These are phyloP conservation scores for Enteromius argenteus DNA, from an alignment of 2,797 vertebrate species.

Conservation along the genomic window DNA sequence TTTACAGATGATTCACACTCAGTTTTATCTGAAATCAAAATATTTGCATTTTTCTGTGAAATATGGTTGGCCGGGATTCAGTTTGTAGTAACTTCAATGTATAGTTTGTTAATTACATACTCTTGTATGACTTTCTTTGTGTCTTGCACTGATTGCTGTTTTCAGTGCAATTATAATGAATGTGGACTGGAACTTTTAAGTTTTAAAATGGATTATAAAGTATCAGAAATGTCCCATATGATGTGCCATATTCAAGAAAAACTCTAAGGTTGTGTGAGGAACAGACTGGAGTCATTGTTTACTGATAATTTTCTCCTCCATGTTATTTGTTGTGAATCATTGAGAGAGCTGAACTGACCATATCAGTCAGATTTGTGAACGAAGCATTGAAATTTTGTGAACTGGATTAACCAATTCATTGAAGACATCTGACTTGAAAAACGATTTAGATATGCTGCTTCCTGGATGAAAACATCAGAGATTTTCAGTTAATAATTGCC, in stretches of 20 bases:
- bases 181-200: background rate
- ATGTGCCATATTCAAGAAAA: background rate
- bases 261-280: background rate
- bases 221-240: background rate
- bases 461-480: background rate
- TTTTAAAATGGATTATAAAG: background rate
- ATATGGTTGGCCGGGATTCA: background rate
- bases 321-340: background rate
- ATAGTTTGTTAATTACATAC: background rate
- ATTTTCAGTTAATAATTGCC: constrained; percentile 1
- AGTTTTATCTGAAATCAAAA: background rate
- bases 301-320: background rate
- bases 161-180: background rate
- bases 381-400: background rate
- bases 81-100: background rate
- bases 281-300: background rate
- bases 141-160: background rate
- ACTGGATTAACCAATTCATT: background rate
- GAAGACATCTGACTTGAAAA: background rate
- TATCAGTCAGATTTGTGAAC: background rate
- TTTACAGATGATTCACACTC: background rate
- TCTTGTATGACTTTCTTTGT: background rate
- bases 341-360: background rate
- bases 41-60: background rate
- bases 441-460: background rate